phyloP scores from a whole-genome alignment of 2,113 vertebrate genomes.

The Silurus glanis region DNA sequence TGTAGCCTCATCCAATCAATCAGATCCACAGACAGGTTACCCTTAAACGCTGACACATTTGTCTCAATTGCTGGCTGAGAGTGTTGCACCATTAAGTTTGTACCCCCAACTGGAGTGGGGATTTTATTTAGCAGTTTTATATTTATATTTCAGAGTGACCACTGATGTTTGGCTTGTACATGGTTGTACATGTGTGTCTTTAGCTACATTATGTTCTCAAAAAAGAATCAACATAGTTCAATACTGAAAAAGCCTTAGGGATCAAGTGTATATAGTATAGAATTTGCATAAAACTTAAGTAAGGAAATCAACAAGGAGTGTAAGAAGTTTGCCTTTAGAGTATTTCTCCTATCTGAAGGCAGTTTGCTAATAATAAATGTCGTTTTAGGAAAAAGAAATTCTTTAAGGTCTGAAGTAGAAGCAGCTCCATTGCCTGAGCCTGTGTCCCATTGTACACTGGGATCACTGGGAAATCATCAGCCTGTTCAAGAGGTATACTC shows the following conservation, averaged over 20 bases:
- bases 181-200: neutral
- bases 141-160: neutral
- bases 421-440: neutral
- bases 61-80: neutral
- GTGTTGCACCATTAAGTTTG: neutral
- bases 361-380: neutral
- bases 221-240: neutral
- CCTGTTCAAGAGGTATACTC: conserved; percentile 12
- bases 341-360: neutral
- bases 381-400: conserved; percentile 33
- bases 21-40: neutral
- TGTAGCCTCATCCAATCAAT: neutral
- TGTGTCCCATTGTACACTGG: neutral
- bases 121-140: neutral
- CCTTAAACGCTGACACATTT: neutral
- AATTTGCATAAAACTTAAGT: neutral
- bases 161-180: neutral
- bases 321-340: neutral
- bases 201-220: neutral
- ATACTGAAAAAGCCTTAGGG: neutral
- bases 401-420: neutral
- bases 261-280: neutral
- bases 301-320: neutral
- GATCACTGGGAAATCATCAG: conserved; percentile 23
- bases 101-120: neutral